phyloP scores from a whole-genome alignment of 2,113 vertebrate genomes.

The Sclerurus mexicanus region DNA sequence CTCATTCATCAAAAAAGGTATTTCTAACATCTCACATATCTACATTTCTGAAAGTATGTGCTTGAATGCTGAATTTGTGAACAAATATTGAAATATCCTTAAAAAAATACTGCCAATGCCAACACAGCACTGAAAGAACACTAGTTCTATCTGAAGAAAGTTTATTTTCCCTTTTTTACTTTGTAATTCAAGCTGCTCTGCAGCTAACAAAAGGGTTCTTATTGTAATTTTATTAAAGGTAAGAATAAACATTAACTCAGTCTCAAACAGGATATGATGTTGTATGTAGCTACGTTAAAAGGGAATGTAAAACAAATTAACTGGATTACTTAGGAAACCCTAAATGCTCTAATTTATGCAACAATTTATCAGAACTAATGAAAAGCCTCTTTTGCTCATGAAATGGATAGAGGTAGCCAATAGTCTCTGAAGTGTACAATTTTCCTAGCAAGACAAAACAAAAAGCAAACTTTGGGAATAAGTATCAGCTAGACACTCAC shows the following conservation, averaged over 20 bases:
- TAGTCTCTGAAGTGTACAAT: constrained; percentile 42
- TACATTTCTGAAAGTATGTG: neutral
- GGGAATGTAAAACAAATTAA: constrained; percentile 40
- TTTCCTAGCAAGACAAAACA: constrained; percentile 43
- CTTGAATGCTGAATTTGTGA: neutral
- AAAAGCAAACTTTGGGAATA: constrained; percentile 64
- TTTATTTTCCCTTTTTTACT: neutral
- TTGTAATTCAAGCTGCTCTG: neutral
- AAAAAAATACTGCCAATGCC: neutral
- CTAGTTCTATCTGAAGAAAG: neutral
- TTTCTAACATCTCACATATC: neutral
- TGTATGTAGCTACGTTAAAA: neutral
- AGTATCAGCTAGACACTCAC: constrained; percentile 69
- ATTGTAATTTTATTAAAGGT: neutral
- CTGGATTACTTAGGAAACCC: constrained; percentile 17
- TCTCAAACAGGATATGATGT: constrained; percentile 7
- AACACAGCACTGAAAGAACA: neutral
- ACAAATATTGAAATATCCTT: neutral
- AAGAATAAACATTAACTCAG: constrained; percentile 25
- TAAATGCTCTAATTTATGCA: constrained; percentile 53
- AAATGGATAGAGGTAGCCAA: constrained; percentile 56
- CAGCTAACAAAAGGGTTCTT: neutral
- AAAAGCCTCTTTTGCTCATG: constrained; percentile 26
- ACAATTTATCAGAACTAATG: constrained; percentile 38
- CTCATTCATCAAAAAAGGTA: neutral